Evolutionary conservation across 2,888 invertebrate species (phyloP), one percentile per base, ranked within the genome.

Genomic region (Hypomecis punctinalis): DNA sequence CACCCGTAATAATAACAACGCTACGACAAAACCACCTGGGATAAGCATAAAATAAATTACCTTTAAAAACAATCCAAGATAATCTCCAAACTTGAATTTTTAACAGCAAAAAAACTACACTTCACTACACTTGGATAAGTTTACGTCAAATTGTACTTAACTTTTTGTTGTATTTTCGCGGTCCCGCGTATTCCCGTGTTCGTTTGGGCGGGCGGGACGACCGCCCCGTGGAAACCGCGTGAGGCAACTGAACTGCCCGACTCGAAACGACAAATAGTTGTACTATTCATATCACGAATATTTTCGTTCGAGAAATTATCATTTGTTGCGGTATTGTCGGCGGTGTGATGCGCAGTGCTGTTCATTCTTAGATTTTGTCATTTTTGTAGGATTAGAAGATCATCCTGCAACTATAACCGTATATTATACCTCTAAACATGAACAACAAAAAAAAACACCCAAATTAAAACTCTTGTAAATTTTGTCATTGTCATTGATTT

Each of bases 121-220:
- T 72, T 58, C 68, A 72, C 74, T 65, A 5, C 45, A 56, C 52
- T 65, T 46, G 46, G 43, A 49, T 36, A 63, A 23, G 59, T 61
- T 63, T 48, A 10, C 42, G 5, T 39, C 7, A 33, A 39, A 48
- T 10, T 55, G 36, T 37, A 56, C 55, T 39, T 39, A 70, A 68
- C 62, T 63, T 65, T 56, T 54, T 72, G 72, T 63, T 61, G 66
- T 62, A 54, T 46, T 40, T 48, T 60, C 42, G 36, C 47, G 11
- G 6, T 37, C 11, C 23, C 45, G 67, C 47, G 56, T 47, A 23
- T 23, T 23, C 23, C 1, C 23, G 23, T 23, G 23, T 23, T 23
- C 23, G 67, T 67, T 52, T 63, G 80, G 85, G 87, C 86, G 88
- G 85, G 85, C 88, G 86, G 84, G 63, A 76, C 88, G 79, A 75